Evolutionary conservation across 2,888 invertebrate genomes (phyloP), one percentile per base, ranked within the genome.

Genomic region (Encarsia formosa): DNA sequence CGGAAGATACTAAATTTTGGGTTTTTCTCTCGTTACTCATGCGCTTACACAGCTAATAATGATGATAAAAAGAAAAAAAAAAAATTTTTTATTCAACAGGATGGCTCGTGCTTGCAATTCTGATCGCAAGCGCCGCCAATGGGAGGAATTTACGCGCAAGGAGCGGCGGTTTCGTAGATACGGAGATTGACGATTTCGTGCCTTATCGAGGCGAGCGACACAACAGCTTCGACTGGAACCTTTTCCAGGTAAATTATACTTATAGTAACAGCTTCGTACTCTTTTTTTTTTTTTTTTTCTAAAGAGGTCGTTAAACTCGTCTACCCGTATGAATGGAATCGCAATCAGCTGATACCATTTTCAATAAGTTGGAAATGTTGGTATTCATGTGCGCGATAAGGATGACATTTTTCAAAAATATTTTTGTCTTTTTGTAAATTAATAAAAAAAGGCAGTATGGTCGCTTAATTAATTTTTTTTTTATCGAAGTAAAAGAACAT

Each of bases 191-290:
- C 9, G 70, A 71, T 40, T 70, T 70, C 23, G 63, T 65, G 8
- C 72, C 71, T 0, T 67, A 66, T 39, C 63, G 60, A 18, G 68
- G 67, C 22, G 65, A 68, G 40, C 57, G 60, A 0, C 69, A 64
- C 49, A 65, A 52, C 41, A 46, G 56, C 1, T 73, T 73, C 43
- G 73, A 73, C 39, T 73, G 73, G 73, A 60, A 59, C 18, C 44
- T 72, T 13, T 64, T 64, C 42, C 65, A 62, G 60, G 72, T 72
- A 58, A 60, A 22, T 8, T 15, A 15, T 48, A 15, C 5, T 38
- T 34, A n/a, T 5, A 16, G 16, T 15, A 5, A 4, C 19, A 11
- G 11, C 23, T 40, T 40, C n/a, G 23, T 40, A 4, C 9, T 26
- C 23, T 9, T 20, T 18, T 22, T 15, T 39, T 39, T 39, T 39